Evolutionary conservation across 2,888 invertebrate species (phyloP).

Genomic region (Athalia cordata): DNA sequence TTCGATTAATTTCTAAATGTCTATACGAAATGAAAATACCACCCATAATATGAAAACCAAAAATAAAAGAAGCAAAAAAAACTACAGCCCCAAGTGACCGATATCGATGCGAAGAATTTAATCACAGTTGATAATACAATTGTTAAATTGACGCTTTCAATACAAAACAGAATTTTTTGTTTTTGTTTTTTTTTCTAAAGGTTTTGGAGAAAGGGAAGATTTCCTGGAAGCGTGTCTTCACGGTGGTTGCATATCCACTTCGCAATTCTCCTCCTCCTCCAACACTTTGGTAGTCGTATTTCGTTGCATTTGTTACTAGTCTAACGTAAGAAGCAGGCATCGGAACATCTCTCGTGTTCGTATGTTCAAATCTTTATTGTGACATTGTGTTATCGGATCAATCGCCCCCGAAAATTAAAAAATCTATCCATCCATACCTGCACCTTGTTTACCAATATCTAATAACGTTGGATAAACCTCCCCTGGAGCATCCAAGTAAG

Average conservation of each 20-base stretch:
- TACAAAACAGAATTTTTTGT: neutral
- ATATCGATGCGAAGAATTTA: too few species aligned
- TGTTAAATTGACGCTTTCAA: too few species aligned
- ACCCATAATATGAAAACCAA: too few species aligned
- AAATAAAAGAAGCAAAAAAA: too few species aligned
- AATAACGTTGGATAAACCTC: too few species aligned
- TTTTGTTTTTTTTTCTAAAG: constrained; percentile 45
- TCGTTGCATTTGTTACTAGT: constrained; percentile 37
- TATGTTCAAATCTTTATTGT: constrained; percentile 7
- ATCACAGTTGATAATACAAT: too few species aligned
- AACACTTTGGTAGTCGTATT: constrained; percentile 24
- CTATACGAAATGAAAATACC: too few species aligned
- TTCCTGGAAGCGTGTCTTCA: constrained; percentile 72
- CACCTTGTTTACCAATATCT: too few species aligned
- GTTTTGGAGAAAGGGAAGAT: constrained; percentile 63
- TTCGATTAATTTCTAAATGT: neutral
- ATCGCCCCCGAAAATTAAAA: neutral
- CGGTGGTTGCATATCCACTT: constrained; percentile 68
- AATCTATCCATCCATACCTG: too few species aligned
- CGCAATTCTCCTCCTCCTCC: constrained; percentile 63
- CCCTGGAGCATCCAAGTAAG: too few species aligned
- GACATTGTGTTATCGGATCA: constrained; percentile 18
- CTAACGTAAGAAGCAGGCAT: constrained; percentile 36
- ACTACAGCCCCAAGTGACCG: too few species aligned
- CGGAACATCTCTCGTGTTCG: constrained; percentile 37